Evolutionary conservation across 2,888 invertebrate genomes (phyloP).

Genomic region (Ecliptopera silaceata): DNA sequence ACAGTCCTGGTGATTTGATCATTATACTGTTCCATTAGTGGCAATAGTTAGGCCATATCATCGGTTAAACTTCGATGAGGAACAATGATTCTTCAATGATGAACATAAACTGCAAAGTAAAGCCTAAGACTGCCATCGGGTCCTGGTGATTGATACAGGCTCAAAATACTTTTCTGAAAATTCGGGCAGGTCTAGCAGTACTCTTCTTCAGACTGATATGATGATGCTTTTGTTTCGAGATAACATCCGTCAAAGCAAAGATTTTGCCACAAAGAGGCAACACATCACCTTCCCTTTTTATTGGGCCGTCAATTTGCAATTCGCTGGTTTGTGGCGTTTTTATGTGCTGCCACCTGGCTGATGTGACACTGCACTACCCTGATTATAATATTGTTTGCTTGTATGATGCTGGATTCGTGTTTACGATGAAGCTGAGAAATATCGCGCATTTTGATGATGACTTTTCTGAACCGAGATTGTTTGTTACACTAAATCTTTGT

Average conservation of each 20-base stretch:
- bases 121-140: no score
- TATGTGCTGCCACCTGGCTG: constrained; percentile 55
- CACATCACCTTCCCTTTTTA: constrained; percentile 41
- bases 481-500: no score
- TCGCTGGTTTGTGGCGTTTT: constrained; percentile 52
- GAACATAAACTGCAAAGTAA: no score
- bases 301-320: constrained; percentile 49
- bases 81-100: no score
- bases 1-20: no score
- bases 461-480: neutral
- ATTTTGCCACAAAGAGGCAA: constrained; percentile 5
- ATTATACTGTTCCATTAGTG: no score
- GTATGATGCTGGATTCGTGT: constrained; percentile 20
- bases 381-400: constrained; percentile 40
- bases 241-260: constrained; percentile 5
- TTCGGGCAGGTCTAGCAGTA: no score
- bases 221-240: neutral
- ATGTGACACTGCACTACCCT: constrained; percentile 56
- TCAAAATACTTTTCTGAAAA: no score
- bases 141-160: no score
- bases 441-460: neutral
- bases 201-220: no score
- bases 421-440: constrained; percentile 1
- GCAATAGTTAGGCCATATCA: no score
- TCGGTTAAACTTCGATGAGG: no score